Evolutionary conservation across 2,113 vertebrate species (phyloP).

Genomic region (Clarias macrocephalus): DNA sequence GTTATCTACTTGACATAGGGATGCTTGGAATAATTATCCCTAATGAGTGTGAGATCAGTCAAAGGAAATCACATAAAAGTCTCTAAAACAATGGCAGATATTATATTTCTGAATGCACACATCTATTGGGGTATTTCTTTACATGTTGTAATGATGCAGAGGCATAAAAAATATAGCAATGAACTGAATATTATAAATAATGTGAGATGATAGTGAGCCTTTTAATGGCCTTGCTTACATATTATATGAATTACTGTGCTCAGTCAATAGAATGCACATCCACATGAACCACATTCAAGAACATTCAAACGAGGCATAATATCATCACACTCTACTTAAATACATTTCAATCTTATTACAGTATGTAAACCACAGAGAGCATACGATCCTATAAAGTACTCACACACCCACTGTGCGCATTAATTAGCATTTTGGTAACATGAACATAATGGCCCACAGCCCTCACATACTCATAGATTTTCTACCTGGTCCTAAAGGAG

Average conservation of each 20-base stretch:
- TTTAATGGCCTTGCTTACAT: not conserved
- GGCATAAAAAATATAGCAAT: not conserved
- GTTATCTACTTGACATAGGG: not conserved
- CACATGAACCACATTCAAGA: not conserved
- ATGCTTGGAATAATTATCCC: not conserved
- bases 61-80: not conserved
- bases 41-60: not conserved
- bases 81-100: not conserved
- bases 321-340: not conserved
- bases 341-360: not conserved
- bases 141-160: not conserved
- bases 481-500: not conserved
- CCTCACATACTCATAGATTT: not conserved
- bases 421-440: not conserved
- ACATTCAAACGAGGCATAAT: not conserved
- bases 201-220: not conserved
- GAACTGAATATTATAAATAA: not conserved
- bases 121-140: not conserved
- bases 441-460: not conserved
- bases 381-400: not conserved
- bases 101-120: not conserved
- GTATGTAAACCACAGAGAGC: not conserved
- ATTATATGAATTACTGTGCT: not conserved
- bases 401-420: not conserved
- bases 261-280: not conserved